Evolutionary conservation across 1,140 invertebrate species (phyloP).

Genomic region (Laupala kohalensis): DNA sequence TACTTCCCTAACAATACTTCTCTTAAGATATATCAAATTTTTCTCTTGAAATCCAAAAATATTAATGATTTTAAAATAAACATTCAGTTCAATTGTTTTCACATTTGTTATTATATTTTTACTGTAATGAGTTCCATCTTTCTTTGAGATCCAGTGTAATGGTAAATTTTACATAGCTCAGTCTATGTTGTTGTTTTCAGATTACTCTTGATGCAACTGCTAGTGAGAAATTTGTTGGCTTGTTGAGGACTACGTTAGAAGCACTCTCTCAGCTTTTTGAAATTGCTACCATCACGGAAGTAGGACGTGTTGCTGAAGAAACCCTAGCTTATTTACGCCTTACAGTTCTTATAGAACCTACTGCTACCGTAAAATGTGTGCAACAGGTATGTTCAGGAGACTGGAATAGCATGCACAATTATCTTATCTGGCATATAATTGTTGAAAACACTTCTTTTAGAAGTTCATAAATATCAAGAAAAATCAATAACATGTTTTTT

Average conservation of each 20-base stretch:
- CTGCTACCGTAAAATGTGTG: conserved; percentile 58
- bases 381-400: conserved; percentile 51
- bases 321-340: conserved; percentile 60
- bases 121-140: neutral
- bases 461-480: too few species aligned
- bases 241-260: conserved; percentile 50
- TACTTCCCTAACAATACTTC: too few species aligned
- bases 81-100: neutral
- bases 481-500: neutral
- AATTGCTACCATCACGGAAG: conserved; percentile 55
- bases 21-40: too few species aligned
- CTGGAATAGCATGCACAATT: too few species aligned
- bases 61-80: neutral
- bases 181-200: conserved; percentile 28
- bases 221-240: conserved; percentile 57
- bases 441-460: too few species aligned
- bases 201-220: conserved; percentile 55
- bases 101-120: neutral
- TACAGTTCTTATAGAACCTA: conserved; percentile 54
- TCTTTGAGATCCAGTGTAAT: neutral
- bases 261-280: conserved; percentile 64
- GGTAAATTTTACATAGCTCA: neutral
- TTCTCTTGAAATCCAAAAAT: too few species aligned
- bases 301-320: conserved; percentile 65
- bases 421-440: too few species aligned